phyloP scores from a whole-genome alignment of 2,113 vertebrate genomes.

The Actinemys pallida region DNA sequence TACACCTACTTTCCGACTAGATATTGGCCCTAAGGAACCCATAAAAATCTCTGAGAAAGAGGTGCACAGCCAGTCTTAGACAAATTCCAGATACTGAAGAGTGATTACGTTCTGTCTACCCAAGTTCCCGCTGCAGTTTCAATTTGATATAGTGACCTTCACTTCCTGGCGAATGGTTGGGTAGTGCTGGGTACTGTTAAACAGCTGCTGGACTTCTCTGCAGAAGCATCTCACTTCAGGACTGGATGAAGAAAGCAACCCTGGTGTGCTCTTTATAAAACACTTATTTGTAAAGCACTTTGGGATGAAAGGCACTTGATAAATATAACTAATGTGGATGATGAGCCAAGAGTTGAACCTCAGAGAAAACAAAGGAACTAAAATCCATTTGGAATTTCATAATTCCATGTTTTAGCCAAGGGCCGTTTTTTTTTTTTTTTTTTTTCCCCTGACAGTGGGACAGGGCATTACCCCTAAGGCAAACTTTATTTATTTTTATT shows the following conservation, averaged over 20 bases:
- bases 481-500: neutral
- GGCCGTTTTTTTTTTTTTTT: neutral
- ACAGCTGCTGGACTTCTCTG: neutral
- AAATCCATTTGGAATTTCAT: neutral
- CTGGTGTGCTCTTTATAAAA: conserved; percentile 11
- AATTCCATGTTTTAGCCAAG: neutral
- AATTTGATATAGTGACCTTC: neutral
- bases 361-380: neutral
- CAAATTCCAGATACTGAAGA: neutral
- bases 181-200: neutral
- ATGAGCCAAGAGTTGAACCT: neutral
- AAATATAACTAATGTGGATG: neutral
- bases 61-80: accelerated
- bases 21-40: neutral
- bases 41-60: accelerated
- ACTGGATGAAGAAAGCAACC: neutral
- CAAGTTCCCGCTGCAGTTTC: accelerated
- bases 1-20: neutral
- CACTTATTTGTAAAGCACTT: neutral
- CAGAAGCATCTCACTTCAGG: neutral
- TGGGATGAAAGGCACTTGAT: neutral
- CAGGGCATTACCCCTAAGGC: neutral
- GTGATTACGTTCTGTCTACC: neutral
- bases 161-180: neutral
- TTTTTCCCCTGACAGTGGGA: conserved; percentile 18